Conservation (phyloP, 2,888 invertebrate genomes). For the Epirrhoe tristata region DNA sequence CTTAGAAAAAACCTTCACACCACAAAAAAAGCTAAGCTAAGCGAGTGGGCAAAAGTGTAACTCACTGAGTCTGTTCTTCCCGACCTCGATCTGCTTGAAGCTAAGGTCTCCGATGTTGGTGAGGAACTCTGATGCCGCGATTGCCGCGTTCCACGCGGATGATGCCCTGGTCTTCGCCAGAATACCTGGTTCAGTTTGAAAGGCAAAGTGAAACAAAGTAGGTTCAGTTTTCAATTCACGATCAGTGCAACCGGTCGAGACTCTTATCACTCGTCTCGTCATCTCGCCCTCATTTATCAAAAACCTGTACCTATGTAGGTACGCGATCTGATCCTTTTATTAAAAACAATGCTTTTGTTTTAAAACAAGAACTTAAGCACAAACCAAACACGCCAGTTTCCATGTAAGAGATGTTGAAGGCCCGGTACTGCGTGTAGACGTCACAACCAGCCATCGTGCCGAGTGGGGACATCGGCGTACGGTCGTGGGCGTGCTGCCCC, state of each 20-base stretch:
- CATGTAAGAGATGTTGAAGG: constrained; percentile 70
- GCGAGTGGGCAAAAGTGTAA: not conserved
- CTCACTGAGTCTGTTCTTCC: constrained; percentile 71
- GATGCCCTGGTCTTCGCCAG: constrained; percentile 59
- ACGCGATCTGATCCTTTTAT: not conserved
- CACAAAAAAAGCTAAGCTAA: not conserved
- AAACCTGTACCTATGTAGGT: no score
- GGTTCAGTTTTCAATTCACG: no score
- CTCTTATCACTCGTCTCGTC: constrained; percentile 8
- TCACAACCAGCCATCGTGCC: constrained; percentile 57
- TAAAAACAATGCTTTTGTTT: no score
- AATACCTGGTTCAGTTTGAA: constrained; percentile 54
- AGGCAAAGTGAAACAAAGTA: not conserved
- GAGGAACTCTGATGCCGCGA: constrained; percentile 60
- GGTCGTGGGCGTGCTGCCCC: constrained; percentile 60
- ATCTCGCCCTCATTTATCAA: no score
- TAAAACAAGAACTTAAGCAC: not conserved
- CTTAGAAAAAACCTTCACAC: no score
- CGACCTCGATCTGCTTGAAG: constrained; percentile 60
- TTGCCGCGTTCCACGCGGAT: constrained; percentile 53
- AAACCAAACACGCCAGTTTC: constrained; percentile 73
- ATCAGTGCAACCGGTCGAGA: not conserved
- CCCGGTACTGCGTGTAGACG: constrained; percentile 56
- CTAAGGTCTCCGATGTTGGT: constrained; percentile 55
- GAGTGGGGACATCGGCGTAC: constrained; percentile 59